Evolutionary conservation across 1,140 invertebrate species (phyloP), one percentile per base, ranked within the genome.

Genomic region (Andricus grossulariae): DNA sequence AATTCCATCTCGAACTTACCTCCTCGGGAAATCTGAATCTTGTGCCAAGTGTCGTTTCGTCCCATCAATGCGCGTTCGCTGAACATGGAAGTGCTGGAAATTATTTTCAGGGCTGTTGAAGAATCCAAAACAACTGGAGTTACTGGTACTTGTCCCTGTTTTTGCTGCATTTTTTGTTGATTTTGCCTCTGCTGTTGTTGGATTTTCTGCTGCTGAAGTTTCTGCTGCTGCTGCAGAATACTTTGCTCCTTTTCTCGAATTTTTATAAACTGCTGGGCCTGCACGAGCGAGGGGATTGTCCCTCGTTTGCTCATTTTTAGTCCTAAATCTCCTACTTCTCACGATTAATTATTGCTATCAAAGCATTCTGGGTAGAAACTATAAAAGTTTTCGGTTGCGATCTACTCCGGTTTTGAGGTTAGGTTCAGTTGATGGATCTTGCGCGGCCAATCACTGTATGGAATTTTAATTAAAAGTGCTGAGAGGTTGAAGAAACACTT

Each of bases 11-110:
- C 83, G 52, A 88, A 87, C 7, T 82, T 77, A 6, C 80, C 87
- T 10, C 90, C 91, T 32, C 83, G 79, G 1, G 87, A 19, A 8
- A 91, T 80, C 52, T 80, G 82, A 7, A 91, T 82, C 55, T 87
- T 88, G 32, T 91, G 90, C 90, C 90, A 91, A 1, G 88, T 80
- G 57, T 91, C 89, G 8, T 88, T 79, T 11, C 87, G 75, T 1
- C 82, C 82, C 90, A 91, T 90, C 13, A 91, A 50, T 2, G 79
- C 21, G 54, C 86, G 85, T 76, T 90, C 90, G 16, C 87, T 83
- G 4, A 75, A 80, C 77, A 88, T 87, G n/a, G 82, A 75, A 18
- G 77, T 86, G 21, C 89, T 88, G 72, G 86, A 88, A 11, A 72
- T 80, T 19, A 89, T 76, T 73, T 85, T 88, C 66, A 87, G 83